Evolutionary conservation across 2,888 invertebrate genomes (phyloP).

Genomic region (Microdon myrmicae): DNA sequence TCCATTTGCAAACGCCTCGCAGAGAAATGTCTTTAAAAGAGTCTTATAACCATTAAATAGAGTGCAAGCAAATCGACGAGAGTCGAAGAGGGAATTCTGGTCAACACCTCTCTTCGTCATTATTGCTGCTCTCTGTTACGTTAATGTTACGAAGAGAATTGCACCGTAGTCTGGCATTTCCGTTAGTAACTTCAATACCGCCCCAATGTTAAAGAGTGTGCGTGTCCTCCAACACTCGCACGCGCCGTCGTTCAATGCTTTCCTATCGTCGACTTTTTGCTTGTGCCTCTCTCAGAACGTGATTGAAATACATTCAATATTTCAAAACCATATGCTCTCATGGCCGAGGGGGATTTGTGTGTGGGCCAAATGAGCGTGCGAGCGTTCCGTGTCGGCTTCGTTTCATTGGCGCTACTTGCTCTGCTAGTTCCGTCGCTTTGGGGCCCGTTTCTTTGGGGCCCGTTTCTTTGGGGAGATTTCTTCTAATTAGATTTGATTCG

Average conservation of each 20-base stretch:
- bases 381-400: background rate
- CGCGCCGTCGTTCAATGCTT: background rate
- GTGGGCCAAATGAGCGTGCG: slow-evolving; percentile 34
- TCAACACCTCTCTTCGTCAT: too few species aligned
- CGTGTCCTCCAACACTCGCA: slow-evolving; percentile 8
- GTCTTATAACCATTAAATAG: too few species aligned
- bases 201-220: background rate
- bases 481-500: slow-evolving; percentile 41
- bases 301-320: slow-evolving; percentile 40
- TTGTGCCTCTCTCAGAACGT: slow-evolving; percentile 9
- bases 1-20: background rate
- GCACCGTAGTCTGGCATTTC: slow-evolving; percentile 25
- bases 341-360: slow-evolving; percentile 30
- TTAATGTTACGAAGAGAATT: slow-evolving; percentile 4
- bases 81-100: too few species aligned
- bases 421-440: background rate
- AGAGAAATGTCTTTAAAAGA: background rate
- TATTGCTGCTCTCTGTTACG: too few species aligned
- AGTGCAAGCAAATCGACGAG: too few species aligned
- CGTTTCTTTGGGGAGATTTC: slow-evolving; percentile 30
- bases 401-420: background rate
- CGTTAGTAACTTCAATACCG: slow-evolving; percentile 6
- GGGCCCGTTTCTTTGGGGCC: background rate
- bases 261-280: background rate
- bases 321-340: slow-evolving; percentile 36